Conservation (phyloP, 2,888 invertebrate species). For the Deilephila porcellus region DNA sequence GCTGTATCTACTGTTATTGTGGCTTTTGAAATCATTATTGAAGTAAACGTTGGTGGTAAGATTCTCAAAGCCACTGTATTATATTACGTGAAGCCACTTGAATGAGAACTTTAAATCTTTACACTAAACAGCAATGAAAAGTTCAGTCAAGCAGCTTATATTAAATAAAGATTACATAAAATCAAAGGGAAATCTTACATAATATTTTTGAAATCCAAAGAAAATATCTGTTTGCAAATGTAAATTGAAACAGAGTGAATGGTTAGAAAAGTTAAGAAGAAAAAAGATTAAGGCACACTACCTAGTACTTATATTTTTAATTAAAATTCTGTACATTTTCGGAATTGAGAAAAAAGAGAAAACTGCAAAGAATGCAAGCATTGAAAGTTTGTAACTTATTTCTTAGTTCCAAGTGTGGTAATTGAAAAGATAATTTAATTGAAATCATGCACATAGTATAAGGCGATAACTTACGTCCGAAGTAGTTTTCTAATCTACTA, state of each 20-base stretch:
- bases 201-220: constrained; percentile 55
- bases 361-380: constrained; percentile 72
- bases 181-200: constrained; percentile 69
- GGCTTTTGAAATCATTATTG: constrained; percentile 50
- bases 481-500: constrained; percentile 51
- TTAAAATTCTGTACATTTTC: constrained; percentile 53
- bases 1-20: constrained; percentile 64
- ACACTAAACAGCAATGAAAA: constrained; percentile 32
- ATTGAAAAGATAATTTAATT: constrained; percentile 50
- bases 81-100: constrained; percentile 53
- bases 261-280: constrained; percentile 50
- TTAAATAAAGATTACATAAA: constrained; percentile 47
- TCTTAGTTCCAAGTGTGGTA: constrained; percentile 41
- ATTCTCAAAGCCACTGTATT: constrained; percentile 59
- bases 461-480: constrained; percentile 55
- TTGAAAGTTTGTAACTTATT: constrained; percentile 57
- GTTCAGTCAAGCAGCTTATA: constrained; percentile 54
- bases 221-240: constrained; percentile 69
- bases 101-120: constrained; percentile 44
- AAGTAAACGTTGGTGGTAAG: constrained; percentile 20
- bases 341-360: constrained; percentile 57
- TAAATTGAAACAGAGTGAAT: constrained; percentile 70
- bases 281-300: constrained; percentile 3
- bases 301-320: constrained; percentile 46
- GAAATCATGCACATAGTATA: constrained; percentile 60